phyloP scores from a whole-genome alignment of 1,140 invertebrate species.

The Brachystomella parvula region DNA sequence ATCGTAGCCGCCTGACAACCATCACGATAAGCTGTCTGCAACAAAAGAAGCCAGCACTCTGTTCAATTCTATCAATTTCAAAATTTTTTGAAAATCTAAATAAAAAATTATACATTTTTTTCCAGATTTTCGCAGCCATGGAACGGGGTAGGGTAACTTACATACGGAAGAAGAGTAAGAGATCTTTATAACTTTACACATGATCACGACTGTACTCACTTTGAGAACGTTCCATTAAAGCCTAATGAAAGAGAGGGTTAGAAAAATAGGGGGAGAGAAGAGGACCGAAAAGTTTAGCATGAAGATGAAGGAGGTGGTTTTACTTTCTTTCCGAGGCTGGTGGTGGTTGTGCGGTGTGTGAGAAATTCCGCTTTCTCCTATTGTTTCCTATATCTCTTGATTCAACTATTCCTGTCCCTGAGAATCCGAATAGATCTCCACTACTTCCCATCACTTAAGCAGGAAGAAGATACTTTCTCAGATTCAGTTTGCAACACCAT shows the following conservation, averaged over 20 bases:
- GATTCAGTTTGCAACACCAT: slow-evolving; percentile 19
- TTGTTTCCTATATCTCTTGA: background rate
- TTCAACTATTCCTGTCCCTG: background rate
- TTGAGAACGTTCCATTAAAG: background rate
- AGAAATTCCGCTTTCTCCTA: background rate
- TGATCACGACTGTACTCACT: background rate
- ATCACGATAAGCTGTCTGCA: too few species aligned
- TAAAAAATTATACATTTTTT: too few species aligned
- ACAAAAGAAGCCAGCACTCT: too few species aligned
- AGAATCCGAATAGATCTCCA: too few species aligned
- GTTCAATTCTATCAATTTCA: too few species aligned
- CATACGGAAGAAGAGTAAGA: too few species aligned
- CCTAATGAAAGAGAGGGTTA: background rate
- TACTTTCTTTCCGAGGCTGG: too few species aligned
- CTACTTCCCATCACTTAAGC: too few species aligned
- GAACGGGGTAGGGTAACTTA: background rate
- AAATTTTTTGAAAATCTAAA: too few species aligned
- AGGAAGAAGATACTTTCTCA: background rate
- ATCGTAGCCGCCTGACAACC: too few species aligned
- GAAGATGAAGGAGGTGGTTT: too few species aligned
- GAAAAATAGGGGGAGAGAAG: background rate
- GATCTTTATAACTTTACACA: background rate
- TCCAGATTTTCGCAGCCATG: too few species aligned
- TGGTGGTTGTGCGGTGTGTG: background rate
- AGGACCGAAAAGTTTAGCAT: background rate